Percentiles rank a stretch among this genome's conserved stretches.
These are phyloP conservation scores for Rattus norvegicus DNA, from an alignment of 2,113 vertebrate genomes.

Conservation along the genomic window GRCr8 NC_086037.1:71005001-71005500, in stretches of 20 bases:
- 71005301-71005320: neutral
- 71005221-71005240: neutral
- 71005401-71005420: neutral
- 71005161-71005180: fast-evolving
- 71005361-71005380: neutral
- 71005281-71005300: no score
- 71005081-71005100: neutral
- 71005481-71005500: neutral
- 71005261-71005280: neutral
- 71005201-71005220: neutral
- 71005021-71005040: neutral
- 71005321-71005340: neutral
- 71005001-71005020: neutral
- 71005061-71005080: neutral
- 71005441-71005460: neutral
- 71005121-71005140: neutral
- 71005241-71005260: neutral
- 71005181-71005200: neutral
- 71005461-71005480: neutral
- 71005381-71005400: neutral
- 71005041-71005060: neutral
- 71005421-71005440: neutral
- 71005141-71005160: neutral
- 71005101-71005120: neutral
- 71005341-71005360: neutral